These are phyloP conservation scores for Phainopepla nitens DNA, from an alignment of 2,113 vertebrate species.

Conservation along the genomic window DNA sequence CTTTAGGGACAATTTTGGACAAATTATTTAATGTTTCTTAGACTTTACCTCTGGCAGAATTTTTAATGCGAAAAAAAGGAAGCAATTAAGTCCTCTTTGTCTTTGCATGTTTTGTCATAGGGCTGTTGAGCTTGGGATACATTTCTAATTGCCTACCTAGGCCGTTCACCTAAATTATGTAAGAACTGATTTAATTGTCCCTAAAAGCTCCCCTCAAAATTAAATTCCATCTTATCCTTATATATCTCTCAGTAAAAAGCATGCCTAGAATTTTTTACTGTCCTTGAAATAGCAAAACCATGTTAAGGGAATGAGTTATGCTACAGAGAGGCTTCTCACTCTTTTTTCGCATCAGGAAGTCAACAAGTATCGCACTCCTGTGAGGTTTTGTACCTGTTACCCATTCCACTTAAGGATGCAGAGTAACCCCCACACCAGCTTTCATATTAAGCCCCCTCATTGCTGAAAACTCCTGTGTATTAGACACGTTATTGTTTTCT, in stretches of 20 bases:
- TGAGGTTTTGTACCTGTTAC: neutral
- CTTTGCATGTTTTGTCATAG: neutral
- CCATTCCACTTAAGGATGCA: neutral
- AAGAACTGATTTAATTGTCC: slow-evolving; percentile 27
- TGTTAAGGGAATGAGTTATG: neutral
- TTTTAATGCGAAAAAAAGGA: neutral
- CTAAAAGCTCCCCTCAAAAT: slow-evolving; percentile 11
- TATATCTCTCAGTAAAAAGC: neutral
- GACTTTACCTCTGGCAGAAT: neutral
- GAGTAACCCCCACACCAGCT: neutral
- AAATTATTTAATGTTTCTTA: neutral
- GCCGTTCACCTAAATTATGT: neutral
- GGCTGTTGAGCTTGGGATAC: neutral
- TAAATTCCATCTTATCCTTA: neutral
- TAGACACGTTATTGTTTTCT: neutral
- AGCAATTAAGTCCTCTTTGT: neutral
- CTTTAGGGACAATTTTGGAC: neutral
- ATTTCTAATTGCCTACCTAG: neutral
- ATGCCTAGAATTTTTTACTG: neutral
- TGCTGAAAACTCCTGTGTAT: neutral
- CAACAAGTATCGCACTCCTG: neutral
- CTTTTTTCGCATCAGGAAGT: neutral
- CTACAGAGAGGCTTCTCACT: neutral
- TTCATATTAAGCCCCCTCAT: neutral
- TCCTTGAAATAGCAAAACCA: neutral